Percentiles rank a stretch among this genome's conserved stretches.
Conservation (phyloP, 2,113 vertebrate species). For the Campylorhamphus procurvoides region DNA sequence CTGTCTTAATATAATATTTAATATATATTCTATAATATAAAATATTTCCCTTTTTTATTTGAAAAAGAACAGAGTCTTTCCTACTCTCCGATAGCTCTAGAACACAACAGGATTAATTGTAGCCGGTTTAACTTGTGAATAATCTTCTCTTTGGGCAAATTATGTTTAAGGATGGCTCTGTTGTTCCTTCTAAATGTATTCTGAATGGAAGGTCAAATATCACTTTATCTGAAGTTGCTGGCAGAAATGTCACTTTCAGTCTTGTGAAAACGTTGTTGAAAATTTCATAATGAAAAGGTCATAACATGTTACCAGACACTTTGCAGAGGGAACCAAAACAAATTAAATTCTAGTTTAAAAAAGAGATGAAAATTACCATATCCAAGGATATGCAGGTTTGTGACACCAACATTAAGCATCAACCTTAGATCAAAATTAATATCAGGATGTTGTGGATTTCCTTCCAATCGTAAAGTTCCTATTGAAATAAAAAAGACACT, state of each 20-base stretch:
- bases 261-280: not conserved
- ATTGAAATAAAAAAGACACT: not conserved
- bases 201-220: conserved; percentile 25
- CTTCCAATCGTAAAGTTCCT: not conserved
- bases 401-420: not conserved
- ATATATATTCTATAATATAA: no score
- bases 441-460: rapidly evolving
- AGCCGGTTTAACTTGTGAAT: not conserved
- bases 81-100: not conserved
- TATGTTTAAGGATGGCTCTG: not conserved
- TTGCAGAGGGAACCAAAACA: not conserved
- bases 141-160: not conserved
- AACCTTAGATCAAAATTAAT: not conserved
- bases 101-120: not conserved
- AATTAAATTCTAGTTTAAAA: not conserved
- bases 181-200: not conserved
- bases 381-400: not conserved
- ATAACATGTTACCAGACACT: not conserved
- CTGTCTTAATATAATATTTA: not conserved
- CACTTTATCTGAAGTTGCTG: not conserved
- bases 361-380: not conserved
- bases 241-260: conserved; percentile 5
- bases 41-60: not conserved
- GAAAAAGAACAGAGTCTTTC: not conserved
- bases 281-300: conserved; percentile 44